Evolutionary conservation across 2,113 vertebrate genomes (phyloP), one percentile per base, ranked within the genome.

Genomic region (Rhea pennata): DNA sequence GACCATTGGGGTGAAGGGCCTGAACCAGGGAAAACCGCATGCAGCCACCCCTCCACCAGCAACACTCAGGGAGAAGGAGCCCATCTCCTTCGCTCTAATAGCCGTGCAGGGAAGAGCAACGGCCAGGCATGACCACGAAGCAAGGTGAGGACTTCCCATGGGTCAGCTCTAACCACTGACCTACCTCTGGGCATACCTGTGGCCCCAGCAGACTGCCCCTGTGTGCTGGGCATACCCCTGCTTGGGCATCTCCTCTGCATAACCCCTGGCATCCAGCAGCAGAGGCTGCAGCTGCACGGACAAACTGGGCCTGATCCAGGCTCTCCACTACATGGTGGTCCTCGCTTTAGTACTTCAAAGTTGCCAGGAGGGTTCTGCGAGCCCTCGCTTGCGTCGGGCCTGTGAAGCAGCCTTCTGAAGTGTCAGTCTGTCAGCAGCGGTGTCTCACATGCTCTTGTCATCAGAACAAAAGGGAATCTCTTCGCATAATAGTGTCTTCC

Each of bases 381-480:
- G 42, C 73, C 84, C 76, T 70, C 36, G 50, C 64, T 92, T 50
- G 2, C 56, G 72, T 64, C 76, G 15, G 6, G 59, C 71, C 26
- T 40, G 53, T 8, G 1, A 59, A 92, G 46, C 69, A 46, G 75
- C 69, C 73, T 84, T 92, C 87, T 94, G 84, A 92, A 93, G 91
- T 73, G 51, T 69, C 94, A 65, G 72, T 51, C 88, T 87, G 88
- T 53, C 79, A 66, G 92, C 73, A 51, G 81, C 71, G 72, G 42
- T 16, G 40, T 7, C 48, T 88, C 86, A 19, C 82, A 48, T 70
- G 76, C 76, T 76, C 62, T 12, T 19, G 0, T 91, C 88, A 65
- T 90, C 93, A 39, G 61, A 69, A 93, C 90, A 93, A 89, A 97
- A 59, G 70, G 88, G 75, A 85, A 54, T 90, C 71, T 95, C 69